Evolutionary conservation across 2,888 invertebrate genomes (phyloP).

Genomic region (Xestia xanthographa): DNA sequence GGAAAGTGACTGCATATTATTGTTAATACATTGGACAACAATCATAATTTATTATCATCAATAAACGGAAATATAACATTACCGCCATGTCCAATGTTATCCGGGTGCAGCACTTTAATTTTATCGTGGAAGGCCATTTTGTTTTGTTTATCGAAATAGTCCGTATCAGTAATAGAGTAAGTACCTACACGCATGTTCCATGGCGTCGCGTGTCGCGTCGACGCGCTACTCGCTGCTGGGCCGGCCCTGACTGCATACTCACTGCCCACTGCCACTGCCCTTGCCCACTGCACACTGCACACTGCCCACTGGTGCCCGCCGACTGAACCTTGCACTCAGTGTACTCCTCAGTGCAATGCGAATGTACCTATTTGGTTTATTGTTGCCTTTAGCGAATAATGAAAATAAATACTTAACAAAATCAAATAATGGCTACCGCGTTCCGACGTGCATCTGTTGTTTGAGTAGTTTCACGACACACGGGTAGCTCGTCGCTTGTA

Average conservation of each 20-base stretch:
- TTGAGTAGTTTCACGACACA: not conserved
- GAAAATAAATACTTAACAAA: not conserved
- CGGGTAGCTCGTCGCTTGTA: not conserved
- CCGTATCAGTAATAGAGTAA: not conserved
- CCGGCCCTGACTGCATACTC: not conserved
- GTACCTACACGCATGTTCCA: not conserved
- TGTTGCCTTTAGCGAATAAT: not conserved
- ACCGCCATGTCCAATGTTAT: constrained; percentile 24
- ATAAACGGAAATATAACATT: constrained; percentile 22
- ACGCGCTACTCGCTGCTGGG: not conserved
- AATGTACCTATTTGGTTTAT: not conserved
- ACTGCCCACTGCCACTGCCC: not conserved
- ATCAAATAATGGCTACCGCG: not conserved
- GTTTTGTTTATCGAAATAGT: constrained; percentile 24
- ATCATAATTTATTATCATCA: constrained; percentile 30
- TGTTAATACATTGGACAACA: constrained; percentile 29
- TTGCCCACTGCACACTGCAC: no score
- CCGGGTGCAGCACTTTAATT: constrained; percentile 33
- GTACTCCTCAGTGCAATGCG: not conserved
- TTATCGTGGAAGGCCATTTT: constrained; percentile 35
- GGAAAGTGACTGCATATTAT: constrained; percentile 11
- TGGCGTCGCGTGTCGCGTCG: not conserved
- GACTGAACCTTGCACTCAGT: not conserved
- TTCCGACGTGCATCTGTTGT: not conserved
- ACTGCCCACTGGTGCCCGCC: not conserved